Conservation (phyloP, 2,797 vertebrate genomes). For the Melopsittacus undulatus region DNA sequence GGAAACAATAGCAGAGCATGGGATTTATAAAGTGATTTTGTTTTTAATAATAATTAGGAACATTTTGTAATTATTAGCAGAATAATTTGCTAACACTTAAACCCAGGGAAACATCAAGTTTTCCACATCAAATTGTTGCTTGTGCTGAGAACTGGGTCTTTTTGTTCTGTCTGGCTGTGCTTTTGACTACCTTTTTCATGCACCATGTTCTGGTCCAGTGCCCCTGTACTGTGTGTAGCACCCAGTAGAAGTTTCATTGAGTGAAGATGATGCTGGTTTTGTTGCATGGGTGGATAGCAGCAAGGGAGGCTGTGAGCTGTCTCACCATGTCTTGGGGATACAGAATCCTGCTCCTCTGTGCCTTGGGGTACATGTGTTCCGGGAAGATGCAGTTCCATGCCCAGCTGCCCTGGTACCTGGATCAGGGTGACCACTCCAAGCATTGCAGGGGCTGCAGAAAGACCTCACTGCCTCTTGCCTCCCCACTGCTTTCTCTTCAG, state of each 20-base stretch:
- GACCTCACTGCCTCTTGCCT: not conserved
- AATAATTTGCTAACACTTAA: constrained; percentile 19
- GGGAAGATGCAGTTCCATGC: not conserved
- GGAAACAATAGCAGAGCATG: not conserved
- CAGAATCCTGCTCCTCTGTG: not conserved
- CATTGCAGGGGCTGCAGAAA: not conserved
- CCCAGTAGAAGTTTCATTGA: not conserved
- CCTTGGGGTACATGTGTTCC: not conserved
- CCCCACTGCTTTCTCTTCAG: not conserved
- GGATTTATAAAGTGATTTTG: not conserved
- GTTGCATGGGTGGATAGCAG: not conserved
- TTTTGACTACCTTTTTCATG: not conserved
- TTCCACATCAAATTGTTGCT: not conserved
- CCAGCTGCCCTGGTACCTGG: not conserved
- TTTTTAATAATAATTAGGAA: not conserved
- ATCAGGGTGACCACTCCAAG: not conserved
- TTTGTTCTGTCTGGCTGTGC: not conserved
- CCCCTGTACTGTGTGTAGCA: not conserved
- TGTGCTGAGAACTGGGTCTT: not conserved
- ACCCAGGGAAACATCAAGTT: not conserved
- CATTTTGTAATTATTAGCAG: constrained; percentile 24
- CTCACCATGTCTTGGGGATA: accelerated
- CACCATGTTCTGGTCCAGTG: not conserved
- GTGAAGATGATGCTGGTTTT: not conserved
- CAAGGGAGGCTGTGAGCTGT: not conserved